These are phyloP conservation scores for Apeira syringaria DNA, from an alignment of 2,888 invertebrate species.

Conservation along the genomic window DNA sequence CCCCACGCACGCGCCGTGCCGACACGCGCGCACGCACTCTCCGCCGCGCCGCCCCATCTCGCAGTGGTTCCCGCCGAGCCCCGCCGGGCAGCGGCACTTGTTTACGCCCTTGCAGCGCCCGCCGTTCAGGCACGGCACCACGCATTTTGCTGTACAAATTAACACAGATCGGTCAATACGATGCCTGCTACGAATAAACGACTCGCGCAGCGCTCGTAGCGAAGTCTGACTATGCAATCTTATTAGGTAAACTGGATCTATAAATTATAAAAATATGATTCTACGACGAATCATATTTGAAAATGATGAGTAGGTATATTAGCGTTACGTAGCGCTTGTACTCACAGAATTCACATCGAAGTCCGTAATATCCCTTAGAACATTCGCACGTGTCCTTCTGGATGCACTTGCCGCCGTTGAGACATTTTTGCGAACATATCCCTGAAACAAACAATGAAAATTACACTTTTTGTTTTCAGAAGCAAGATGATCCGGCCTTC, in stretches of 20 bases:
- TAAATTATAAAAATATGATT: too few species aligned
- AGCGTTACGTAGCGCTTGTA: too few species aligned
- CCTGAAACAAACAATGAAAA: constrained; percentile 81
- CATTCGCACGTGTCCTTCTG: constrained; percentile 97
- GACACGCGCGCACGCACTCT: constrained; percentile 89
- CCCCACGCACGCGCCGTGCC: constrained; percentile 90
- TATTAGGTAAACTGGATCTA: too few species aligned
- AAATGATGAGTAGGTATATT: too few species aligned
- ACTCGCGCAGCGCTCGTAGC: too few species aligned
- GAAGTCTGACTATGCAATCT: too few species aligned
- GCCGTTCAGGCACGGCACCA: constrained; percentile 95
- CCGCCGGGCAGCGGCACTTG: constrained; percentile 93
- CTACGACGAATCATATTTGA: too few species aligned
- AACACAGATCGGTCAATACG: too few species aligned
- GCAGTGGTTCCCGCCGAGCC: constrained; percentile 94
- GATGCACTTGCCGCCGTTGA: constrained; percentile 97
- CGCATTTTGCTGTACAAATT: constrained; percentile 90
- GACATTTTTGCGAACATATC: constrained; percentile 95
- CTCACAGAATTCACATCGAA: constrained; percentile 96
- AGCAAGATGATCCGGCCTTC: constrained; percentile 47
- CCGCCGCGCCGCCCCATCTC: constrained; percentile 92
- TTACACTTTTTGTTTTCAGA: constrained; percentile 23
- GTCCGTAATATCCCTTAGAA: constrained; percentile 94
- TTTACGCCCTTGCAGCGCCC: constrained; percentile 95
- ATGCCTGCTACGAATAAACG: too few species aligned